Percentiles rank a stretch among this genome's conserved stretches.
Evolutionary conservation across 1,140 invertebrate species (phyloP).

Genomic region (Varroa destructor): DNA sequence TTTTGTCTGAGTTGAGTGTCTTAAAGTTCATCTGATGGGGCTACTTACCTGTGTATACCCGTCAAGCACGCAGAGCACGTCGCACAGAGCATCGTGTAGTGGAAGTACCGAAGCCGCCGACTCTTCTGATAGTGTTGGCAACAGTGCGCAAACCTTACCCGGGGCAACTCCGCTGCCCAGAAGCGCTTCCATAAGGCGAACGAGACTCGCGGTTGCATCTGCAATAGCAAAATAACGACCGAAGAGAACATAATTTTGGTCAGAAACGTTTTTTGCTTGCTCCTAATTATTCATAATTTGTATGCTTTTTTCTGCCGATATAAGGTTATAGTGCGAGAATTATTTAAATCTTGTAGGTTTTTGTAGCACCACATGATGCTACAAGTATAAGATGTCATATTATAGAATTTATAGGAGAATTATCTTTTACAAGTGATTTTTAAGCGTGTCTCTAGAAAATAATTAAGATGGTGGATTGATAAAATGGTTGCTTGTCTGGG

Average conservation of each 20-base stretch:
- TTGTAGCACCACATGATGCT: background rate
- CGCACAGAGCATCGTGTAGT: constrained; percentile 9
- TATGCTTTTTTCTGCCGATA: background rate
- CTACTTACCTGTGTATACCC: background rate
- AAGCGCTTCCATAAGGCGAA: constrained; percentile 2
- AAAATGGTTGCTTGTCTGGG: too few species aligned
- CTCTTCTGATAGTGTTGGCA: background rate
- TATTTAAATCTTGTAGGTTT: background rate
- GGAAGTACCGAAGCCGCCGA: background rate
- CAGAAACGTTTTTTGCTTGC: background rate
- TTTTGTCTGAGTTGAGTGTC: too few species aligned
- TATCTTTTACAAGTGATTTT: too few species aligned
- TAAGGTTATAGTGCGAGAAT: background rate
- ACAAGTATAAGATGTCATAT: too few species aligned
- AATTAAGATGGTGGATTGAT: too few species aligned
- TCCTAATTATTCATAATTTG: background rate
- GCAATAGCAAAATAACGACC: background rate
- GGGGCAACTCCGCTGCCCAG: background rate
- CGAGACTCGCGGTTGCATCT: background rate
- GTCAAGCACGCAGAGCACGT: constrained; percentile 8
- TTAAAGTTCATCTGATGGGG: too few species aligned
- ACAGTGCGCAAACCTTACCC: background rate
- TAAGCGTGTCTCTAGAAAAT: too few species aligned
- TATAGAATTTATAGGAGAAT: too few species aligned
- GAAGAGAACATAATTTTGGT: background rate